Evolutionary conservation across 2,113 vertebrate genomes (phyloP).

Genomic region (Semnornis frantzii): DNA sequence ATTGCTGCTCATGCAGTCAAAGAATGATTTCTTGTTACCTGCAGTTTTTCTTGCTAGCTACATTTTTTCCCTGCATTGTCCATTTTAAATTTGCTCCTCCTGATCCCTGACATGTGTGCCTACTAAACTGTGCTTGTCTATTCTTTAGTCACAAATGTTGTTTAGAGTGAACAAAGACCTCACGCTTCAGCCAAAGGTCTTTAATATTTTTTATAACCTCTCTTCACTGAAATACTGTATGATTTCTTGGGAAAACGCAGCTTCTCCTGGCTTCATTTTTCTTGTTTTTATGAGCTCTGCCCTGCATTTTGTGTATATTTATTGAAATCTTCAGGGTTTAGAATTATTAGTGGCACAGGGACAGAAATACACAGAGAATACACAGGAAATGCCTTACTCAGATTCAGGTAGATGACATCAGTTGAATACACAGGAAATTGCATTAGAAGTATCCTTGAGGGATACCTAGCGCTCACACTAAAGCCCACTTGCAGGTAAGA

Average conservation of each 20-base stretch:
- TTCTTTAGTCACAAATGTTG: background rate
- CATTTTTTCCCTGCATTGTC: background rate
- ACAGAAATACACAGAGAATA: background rate
- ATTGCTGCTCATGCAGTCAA: background rate
- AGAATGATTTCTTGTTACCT: background rate
- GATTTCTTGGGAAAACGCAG: background rate
- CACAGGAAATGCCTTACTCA: no score
- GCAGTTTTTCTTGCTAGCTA: background rate
- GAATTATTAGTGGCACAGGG: background rate
- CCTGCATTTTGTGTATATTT: background rate
- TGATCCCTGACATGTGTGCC: background rate
- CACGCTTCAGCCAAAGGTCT: background rate
- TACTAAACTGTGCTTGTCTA: background rate
- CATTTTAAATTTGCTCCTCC: background rate
- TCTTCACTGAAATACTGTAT: background rate
- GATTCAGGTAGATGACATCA: no score
- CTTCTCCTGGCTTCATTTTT: background rate
- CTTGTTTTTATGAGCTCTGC: background rate
- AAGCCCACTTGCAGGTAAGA: background rate
- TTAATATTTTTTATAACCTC: background rate
- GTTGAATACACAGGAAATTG: background rate
- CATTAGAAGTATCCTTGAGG: background rate
- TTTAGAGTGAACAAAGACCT: background rate
- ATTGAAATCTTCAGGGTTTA: background rate
- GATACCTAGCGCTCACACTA: background rate